phyloP scores from a whole-genome alignment of 2,888 invertebrate genomes.

The Phyllotreta cruciferae region DNA sequence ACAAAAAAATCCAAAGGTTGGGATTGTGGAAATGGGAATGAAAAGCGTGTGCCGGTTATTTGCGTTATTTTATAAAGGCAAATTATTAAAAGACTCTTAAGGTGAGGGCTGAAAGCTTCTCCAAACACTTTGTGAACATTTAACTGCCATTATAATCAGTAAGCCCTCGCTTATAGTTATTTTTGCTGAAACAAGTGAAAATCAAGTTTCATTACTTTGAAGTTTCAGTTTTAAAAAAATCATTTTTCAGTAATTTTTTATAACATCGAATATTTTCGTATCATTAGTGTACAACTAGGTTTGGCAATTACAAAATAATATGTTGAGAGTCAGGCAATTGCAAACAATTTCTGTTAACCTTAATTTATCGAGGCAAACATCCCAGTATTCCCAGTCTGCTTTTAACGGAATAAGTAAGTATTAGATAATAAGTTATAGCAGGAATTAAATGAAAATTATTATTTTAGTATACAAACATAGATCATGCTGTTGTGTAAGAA shows the following conservation, averaged over 20 bases:
- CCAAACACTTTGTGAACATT: not conserved
- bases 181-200: not conserved
- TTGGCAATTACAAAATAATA: not conserved
- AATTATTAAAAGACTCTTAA: constrained; percentile 8
- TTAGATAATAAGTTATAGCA: not conserved
- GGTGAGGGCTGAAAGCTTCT: not conserved
- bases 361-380: not conserved
- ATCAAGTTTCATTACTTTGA: no score
- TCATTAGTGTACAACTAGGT: not conserved
- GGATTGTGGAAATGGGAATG: constrained; percentile 12
- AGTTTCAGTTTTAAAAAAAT: not conserved
- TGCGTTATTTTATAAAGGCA: constrained; percentile 16
- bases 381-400: not conserved
- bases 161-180: not conserved
- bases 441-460: not conserved
- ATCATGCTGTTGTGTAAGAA: constrained; percentile 6
- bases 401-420: constrained; percentile 22
- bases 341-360: constrained; percentile 9
- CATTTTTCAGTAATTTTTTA: constrained; percentile 8
- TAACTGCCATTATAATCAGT: not conserved
- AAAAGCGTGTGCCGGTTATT: constrained; percentile 18
- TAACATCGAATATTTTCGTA: not conserved
- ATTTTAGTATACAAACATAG: constrained; percentile 17
- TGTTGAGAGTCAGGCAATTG: constrained; percentile 17
- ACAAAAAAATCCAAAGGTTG: not conserved